A percentile compares a stretch with the other conserved stretches of the same genome.
These are phyloP conservation scores for Neuroscelio doddi DNA, from an alignment of 2,888 invertebrate genomes.

Conservation along the genomic window DNA sequence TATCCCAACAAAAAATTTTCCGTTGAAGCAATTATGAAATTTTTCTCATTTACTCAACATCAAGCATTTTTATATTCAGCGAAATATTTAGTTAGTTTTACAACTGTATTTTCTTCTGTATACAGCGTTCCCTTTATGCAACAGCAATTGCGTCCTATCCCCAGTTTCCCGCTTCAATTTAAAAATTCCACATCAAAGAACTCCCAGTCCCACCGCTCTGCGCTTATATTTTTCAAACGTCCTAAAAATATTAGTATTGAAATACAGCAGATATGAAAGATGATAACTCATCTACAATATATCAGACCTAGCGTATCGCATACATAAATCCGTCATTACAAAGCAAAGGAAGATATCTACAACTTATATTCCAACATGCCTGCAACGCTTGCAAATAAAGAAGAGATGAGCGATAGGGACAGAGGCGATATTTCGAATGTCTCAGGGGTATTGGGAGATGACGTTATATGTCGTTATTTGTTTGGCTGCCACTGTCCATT, in stretches of 20 bases:
- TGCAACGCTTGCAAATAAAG: slow-evolving; percentile 9
- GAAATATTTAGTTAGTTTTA: too few relatives aligned
- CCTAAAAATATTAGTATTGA: slow-evolving; percentile 6
- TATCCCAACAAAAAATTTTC: too few relatives aligned
- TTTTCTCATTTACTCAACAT: too few relatives aligned
- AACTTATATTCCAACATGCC: too few relatives aligned
- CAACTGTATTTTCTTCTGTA: not conserved
- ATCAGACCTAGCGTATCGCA: not conserved
- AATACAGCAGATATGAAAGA: slow-evolving; percentile 5
- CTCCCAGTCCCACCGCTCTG: not conserved
- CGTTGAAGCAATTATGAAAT: too few relatives aligned
- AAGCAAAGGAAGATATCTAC: slow-evolving; percentile 8
- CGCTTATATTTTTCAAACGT: slow-evolving; percentile 18
- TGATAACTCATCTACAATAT: not conserved
- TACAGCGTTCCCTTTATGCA: not conserved
- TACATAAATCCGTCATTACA: slow-evolving; percentile 11
- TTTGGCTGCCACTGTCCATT: slow-evolving; percentile 48
- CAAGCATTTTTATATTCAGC: too few relatives aligned
- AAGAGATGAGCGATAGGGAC: slow-evolving; percentile 9
- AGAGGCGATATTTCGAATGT: slow-evolving; percentile 22
- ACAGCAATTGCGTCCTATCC: slow-evolving; percentile 3
- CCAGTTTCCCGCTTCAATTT: slow-evolving; percentile 7
- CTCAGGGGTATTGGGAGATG: slow-evolving; percentile 25
- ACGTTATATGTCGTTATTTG: slow-evolving; percentile 55
- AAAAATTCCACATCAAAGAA: slow-evolving; percentile 20